These are phyloP conservation scores for Plemyria rubiginata DNA, from an alignment of 2,888 invertebrate genomes.

Conservation along the genomic window DNA sequence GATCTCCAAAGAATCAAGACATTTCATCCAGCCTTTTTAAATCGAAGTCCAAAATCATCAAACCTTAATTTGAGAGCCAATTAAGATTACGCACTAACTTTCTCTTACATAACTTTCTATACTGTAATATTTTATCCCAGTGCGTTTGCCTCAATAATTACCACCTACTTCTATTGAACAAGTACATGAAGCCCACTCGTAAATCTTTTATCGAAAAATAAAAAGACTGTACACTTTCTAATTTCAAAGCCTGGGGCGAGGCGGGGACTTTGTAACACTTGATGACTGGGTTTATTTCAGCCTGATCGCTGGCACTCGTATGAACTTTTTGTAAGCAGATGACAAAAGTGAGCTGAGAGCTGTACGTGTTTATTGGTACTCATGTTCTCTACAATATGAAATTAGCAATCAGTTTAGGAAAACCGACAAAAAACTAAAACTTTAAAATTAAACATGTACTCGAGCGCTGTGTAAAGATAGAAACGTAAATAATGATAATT, in stretches of 20 bases:
- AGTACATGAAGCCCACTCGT: constrained; percentile 57
- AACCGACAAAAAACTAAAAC: no score
- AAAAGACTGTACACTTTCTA: constrained; percentile 71
- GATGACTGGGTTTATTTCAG: constrained; percentile 36
- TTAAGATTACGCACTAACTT: constrained; percentile 39
- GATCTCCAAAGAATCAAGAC: background rate
- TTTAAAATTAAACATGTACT: no score
- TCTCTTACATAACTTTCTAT: constrained; percentile 38
- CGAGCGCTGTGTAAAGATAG: no score
- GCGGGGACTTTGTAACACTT: constrained; percentile 45
- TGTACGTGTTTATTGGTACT: background rate
- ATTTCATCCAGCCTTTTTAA: constrained; percentile 1
- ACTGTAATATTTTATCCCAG: constrained; percentile 27
- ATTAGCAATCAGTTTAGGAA: constrained; percentile 1
- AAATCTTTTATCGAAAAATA: constrained; percentile 71
- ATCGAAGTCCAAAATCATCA: constrained; percentile 8
- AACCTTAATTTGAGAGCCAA: constrained; percentile 23
- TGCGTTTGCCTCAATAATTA: constrained; percentile 29
- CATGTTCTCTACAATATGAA: background rate
- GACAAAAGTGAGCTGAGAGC: background rate
- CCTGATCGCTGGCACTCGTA: constrained; percentile 27
- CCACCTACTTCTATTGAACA: constrained; percentile 25
- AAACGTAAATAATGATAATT: no score
- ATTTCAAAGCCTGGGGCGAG: constrained; percentile 76
- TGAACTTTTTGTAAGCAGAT: background rate